A percentile compares a stretch with the other conserved stretches of the same genome.
Evolutionary conservation across 2,113 vertebrate species (phyloP).

Genomic region (Calyptomena viridis): DNA sequence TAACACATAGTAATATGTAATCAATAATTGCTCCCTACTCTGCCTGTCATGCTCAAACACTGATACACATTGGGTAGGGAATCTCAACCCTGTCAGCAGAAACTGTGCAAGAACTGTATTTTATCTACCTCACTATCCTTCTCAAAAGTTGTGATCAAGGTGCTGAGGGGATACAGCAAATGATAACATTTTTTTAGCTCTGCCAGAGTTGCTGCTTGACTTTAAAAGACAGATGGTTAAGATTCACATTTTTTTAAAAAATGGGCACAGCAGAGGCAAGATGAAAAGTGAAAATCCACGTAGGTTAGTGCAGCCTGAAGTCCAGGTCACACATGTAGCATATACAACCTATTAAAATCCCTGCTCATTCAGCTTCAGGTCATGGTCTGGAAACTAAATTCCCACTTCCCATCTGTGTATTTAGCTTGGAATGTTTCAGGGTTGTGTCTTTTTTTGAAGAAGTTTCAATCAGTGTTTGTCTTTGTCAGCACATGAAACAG

Average conservation of each 20-base stretch:
- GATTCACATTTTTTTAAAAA: neutral
- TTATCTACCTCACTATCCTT: neutral
- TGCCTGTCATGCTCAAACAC: neutral
- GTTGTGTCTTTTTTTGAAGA: neutral
- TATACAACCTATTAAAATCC: neutral
- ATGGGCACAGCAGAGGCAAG: neutral
- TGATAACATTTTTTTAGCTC: neutral
- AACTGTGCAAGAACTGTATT: neutral
- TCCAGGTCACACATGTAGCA: neutral
- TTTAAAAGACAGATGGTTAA: neutral
- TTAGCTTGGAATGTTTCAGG: neutral
- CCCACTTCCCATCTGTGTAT: neutral
- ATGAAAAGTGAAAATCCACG: neutral
- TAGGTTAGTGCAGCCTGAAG: neutral
- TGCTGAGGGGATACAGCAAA: neutral
- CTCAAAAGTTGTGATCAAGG: neutral
- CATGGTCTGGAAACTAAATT: neutral
- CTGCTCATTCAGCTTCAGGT: neutral
- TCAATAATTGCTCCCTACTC: neutral
- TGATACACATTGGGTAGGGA: rapidly evolving
- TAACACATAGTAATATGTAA: neutral
- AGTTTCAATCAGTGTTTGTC: neutral
- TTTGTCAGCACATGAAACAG: neutral
- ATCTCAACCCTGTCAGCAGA: neutral
- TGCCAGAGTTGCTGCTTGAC: neutral